A percentile compares a stretch with the other conserved stretches of the same genome.
These are phyloP conservation scores for Rhynchopsitta pachyrhyncha DNA, from an alignment of 2,113 vertebrate species.

Conservation along the genomic window DNA sequence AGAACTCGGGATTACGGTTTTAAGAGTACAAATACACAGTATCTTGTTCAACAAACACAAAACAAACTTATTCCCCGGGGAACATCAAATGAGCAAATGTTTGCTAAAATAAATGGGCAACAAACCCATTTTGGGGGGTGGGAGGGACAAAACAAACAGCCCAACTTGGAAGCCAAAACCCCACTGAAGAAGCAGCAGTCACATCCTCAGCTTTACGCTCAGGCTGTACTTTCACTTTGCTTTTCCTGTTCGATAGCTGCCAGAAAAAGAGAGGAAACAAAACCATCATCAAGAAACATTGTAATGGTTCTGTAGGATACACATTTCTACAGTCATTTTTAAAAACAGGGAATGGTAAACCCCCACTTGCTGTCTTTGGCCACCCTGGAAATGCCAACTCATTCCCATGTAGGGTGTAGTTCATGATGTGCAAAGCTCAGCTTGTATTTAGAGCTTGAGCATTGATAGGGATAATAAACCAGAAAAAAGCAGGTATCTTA, in stretches of 20 bases:
- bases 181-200: constrained; percentile 67
- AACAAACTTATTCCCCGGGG: background rate
- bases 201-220: constrained; percentile 22
- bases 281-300: background rate
- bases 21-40: background rate
- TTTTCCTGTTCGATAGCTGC: constrained; percentile 74
- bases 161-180: constrained; percentile 3
- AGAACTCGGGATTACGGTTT: background rate
- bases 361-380: background rate
- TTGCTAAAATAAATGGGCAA: constrained; percentile 17
- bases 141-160: background rate
- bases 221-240: constrained; percentile 66
- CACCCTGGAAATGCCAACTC: background rate
- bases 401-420: background rate
- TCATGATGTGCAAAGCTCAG: background rate
- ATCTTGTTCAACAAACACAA: constrained; percentile 2
- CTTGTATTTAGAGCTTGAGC: background rate
- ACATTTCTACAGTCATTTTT: background rate
- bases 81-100: background rate
- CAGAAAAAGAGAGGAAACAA: constrained; percentile 36
- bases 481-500: background rate
- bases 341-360: background rate
- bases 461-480: background rate
- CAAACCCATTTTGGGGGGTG: background rate
- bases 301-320: background rate